Percentiles rank a stretch among this genome's conserved stretches.
These are phyloP conservation scores for Yponomeuta sedellus DNA, from an alignment of 2,888 invertebrate genomes.

Conservation along the genomic window DNA sequence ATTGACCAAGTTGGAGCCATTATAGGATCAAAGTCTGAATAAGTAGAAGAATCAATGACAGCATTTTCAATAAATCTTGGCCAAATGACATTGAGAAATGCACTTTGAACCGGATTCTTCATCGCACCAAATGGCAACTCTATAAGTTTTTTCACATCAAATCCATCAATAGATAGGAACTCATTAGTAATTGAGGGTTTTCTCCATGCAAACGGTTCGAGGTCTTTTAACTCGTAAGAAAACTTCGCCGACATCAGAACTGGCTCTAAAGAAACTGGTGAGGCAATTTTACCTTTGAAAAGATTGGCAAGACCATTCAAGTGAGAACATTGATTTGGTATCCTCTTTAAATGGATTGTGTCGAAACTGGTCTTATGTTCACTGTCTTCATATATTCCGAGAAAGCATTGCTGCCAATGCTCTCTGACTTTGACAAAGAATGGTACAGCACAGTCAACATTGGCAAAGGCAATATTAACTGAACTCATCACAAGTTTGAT, in stretches of 20 bases:
- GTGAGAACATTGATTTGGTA: constrained; percentile 88
- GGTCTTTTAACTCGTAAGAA: constrained; percentile 81
- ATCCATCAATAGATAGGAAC: constrained; percentile 65
- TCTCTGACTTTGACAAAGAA: constrained; percentile 91
- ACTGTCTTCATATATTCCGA: constrained; percentile 87
- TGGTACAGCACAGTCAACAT: constrained; percentile 88
- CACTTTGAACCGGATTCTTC: constrained; percentile 86
- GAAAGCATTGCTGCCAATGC: constrained; percentile 86
- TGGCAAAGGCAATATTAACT: constrained; percentile 87
- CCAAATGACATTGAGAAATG: constrained; percentile 90
- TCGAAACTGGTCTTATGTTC: constrained; percentile 90
- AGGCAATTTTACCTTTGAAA: constrained; percentile 93
- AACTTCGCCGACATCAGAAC: constrained; percentile 84
- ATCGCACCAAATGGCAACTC: constrained; percentile 90
- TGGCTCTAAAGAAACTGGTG: constrained; percentile 77
- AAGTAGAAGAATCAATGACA: constrained; percentile 90
- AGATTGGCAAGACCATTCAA: constrained; percentile 88
- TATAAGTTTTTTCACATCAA: constrained; percentile 63
- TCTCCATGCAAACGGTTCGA: constrained; percentile 79
- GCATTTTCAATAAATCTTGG: constrained; percentile 89
- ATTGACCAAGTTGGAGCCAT: constrained; percentile 88
- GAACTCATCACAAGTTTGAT: constrained; percentile 89
- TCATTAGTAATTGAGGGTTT: constrained; percentile 66
- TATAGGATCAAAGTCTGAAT: constrained; percentile 90
- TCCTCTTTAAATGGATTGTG: constrained; percentile 89